Evolutionary conservation across 2,888 invertebrate species (phyloP), one percentile per base, ranked within the genome.

Genomic region (Heliconius erato): DNA sequence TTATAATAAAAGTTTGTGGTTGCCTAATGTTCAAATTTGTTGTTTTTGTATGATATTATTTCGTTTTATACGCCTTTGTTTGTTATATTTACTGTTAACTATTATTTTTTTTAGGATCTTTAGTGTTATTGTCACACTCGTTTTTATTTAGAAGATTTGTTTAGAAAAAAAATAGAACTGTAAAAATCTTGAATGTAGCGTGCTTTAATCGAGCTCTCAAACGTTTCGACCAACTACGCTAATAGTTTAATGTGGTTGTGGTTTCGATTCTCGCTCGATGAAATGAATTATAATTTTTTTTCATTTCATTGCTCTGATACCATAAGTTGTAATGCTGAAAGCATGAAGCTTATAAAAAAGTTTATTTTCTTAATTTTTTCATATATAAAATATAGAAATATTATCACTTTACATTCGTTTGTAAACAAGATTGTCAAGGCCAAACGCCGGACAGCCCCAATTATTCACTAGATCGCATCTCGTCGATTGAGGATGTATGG

Each of bases 401-500:
- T 76, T 26, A 59, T n/a, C 23, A n/a, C 26, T 82, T 74, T 28
- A 74, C 63, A 54, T 35, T 28, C 26, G 78, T 81, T 82, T 23
- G 26, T 84, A 78, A 82, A 76, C 78, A 77, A 74, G 82, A 85
- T 74, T 83, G 86, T 86, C 87, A 88, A 88, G 88, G 88, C 86
- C 88, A 82, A 67, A 19, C 79, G 85, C 87, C 87, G 88, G 88
- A 88, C 85, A 87, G 83, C 63, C 83, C 79, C 87, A 84, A 88
- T 88, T 88, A 88, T 87, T 83, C 87, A 88, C 87, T 88, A 87
- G 82, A 85, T 77, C 80, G 59, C 80, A 83, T 74, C 83, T 81
- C 80, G 81, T 81, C 84, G 83, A 86, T 85, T 86, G 85, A 85
- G 85, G 84, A 85, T 85, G 85, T 79, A 80, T 82, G 81, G 65